Base-by-base conservation (phyloP, 2,113 vertebrate genomes). In the Eurystomus gularis region DNA sequence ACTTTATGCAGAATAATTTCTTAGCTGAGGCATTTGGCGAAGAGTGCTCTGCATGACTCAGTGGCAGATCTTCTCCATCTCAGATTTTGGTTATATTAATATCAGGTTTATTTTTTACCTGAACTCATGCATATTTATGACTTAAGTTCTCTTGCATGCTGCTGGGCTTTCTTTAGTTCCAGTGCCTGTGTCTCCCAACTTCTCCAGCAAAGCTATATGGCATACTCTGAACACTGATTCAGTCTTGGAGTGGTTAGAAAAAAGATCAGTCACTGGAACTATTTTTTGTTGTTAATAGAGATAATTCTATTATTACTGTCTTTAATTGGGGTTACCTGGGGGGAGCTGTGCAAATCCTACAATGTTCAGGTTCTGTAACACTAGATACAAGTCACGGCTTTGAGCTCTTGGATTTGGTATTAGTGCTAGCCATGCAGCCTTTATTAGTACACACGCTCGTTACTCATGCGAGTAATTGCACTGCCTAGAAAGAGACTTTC, bases 51-150 rank as follows among this genome's bases (percentile, higher is more conserved):
- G 61, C 48, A 31, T 95, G 96, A 96, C 57, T 96, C 95, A 96
- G 88, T 14, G 23, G 88, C 52, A 79, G 72, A 79, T 81, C 69
- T 86, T 86, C 80, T 76, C 68, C 64, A 88, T 86, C 79, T 92
- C 69, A 91, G 49, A 86, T 71, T 91, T 65, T 75, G 73, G 44
- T 57, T 90, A 42, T 84, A 94, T 93, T 96, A 95, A 58, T 94
- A 92, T 61, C 65, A 71, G 55, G 39, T 71, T 95, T 96, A 86
- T 82, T 94, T 96, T 96, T 89, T 60, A 76, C 88, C 76, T 20
- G 25, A 96, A 82, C 44, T 79, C 57, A 88, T 72, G 55, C 55
- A 78, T 81, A 92, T 84, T 92, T 86, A 75, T 91, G 29, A 55
- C 19, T 88, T 54, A 11, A 48, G 26, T 26, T 88, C 48, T 80